A percentile compares a stretch with the other conserved stretches of the same genome.
Evolutionary conservation across 1,140 invertebrate genomes (phyloP).

Genomic region (Drosophila ironensis): DNA sequence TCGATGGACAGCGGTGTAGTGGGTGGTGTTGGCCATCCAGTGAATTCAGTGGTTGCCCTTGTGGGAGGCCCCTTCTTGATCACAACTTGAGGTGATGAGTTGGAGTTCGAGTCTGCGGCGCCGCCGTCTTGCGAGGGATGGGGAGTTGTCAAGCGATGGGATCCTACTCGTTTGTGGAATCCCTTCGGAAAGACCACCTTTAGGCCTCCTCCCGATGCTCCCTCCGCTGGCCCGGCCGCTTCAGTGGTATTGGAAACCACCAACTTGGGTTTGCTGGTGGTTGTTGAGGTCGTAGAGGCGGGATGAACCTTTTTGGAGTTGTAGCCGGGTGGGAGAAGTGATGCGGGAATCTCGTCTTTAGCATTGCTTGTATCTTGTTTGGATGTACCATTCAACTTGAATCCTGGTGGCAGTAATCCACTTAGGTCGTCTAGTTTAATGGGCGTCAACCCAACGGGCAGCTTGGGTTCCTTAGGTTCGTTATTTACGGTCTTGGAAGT

Average conservation of each 20-base stretch:
- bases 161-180: slow-evolving; percentile 87
- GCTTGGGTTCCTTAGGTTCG: slow-evolving; percentile 47
- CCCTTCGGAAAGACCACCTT: slow-evolving; percentile 91
- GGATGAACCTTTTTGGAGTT: slow-evolving; percentile 74
- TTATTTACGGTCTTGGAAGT: slow-evolving; percentile 42
- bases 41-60: slow-evolving; percentile 93
- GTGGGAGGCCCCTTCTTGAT: slow-evolving; percentile 92
- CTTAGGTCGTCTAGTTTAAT: slow-evolving; percentile 80
- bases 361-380: slow-evolving; percentile 56
- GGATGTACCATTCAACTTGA: slow-evolving; percentile 82
- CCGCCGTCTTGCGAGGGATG: slow-evolving; percentile 57
- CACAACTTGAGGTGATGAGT: slow-evolving; percentile 83
- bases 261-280: slow-evolving; percentile 39
- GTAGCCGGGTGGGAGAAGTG: slow-evolving; percentile 85
- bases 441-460: slow-evolving; percentile 26
- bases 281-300: slow-evolving; percentile 45
- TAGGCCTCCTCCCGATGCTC: slow-evolving; percentile 81
- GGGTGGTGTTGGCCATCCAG: slow-evolving; percentile 92
- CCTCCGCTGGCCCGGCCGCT: slow-evolving; percentile 2
- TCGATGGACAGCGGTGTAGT: slow-evolving; percentile 93
- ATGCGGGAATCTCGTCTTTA: slow-evolving; percentile 83
- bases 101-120: slow-evolving; percentile 59
- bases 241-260: slow-evolving; percentile 56
- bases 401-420: slow-evolving; percentile 83
- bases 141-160: slow-evolving; percentile 85